Percentiles rank a stretch among this genome's conserved stretches.
These are phyloP conservation scores for Squalus acanthias DNA, from an alignment of 2,797 vertebrate genomes.

Conservation along the genomic window DNA sequence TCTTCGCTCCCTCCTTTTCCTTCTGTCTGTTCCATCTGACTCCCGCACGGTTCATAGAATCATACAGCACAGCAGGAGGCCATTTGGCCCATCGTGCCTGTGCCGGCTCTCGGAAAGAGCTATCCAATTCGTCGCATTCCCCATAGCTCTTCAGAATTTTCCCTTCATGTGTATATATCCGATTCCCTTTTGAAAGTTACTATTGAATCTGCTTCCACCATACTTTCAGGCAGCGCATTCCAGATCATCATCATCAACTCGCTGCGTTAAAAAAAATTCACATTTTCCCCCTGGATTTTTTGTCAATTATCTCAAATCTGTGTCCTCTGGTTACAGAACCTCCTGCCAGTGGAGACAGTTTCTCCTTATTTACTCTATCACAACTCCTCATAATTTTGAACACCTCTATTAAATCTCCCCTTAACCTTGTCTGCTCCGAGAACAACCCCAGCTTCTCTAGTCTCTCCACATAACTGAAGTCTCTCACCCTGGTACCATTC, in stretches of 20 bases:
- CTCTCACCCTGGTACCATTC: not conserved
- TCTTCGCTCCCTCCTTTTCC: not conserved
- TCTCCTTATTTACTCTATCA: too few species aligned
- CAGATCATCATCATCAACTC: not conserved
- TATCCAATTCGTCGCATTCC: not conserved
- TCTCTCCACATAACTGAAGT: not conserved
- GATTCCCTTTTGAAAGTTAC: too few species aligned
- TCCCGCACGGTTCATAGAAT: not conserved
- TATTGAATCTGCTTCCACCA: not conserved
- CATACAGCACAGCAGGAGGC: not conserved
- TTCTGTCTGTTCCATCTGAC: not conserved
- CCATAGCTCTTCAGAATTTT: not conserved
- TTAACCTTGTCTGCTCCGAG: not conserved
- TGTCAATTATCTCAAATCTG: not conserved
- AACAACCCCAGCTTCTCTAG: not conserved
- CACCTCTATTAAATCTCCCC: not conserved
- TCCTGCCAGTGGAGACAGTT: too few species aligned
- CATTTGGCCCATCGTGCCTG: not conserved
- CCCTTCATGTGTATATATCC: not conserved
- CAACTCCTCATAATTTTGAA: not conserved
- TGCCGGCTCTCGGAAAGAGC: not conserved
- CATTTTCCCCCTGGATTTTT: not conserved
- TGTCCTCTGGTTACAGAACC: too few species aligned
- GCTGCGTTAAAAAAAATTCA: not conserved
- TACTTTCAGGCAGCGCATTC: not conserved